Base-by-base conservation (phyloP, 64 coral and sea anemone species). In the Pachyseris speciosa region DNA sequence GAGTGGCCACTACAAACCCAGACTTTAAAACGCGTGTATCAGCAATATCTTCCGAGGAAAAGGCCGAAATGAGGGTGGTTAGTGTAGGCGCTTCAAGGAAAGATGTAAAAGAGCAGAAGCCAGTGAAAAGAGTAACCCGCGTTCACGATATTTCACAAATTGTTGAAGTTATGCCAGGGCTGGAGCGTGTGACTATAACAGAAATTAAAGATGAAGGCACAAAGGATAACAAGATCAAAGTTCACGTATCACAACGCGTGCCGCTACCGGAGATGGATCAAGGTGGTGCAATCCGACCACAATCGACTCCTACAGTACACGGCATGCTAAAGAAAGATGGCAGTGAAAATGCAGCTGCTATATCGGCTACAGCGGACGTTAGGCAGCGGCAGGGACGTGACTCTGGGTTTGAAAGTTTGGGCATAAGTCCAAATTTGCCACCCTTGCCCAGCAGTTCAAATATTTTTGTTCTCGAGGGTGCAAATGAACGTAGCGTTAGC, bases 321-420 rank as follows among this genome's bases (percentile, higher is more conserved):
- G 50, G 12, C 22, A 20, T 12, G 15, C 27, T 30, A n/a, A 28
- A 52, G 75, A 57, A 16, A 57, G 49, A 57, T 16, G 16, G 7
- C 12, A 13, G 31, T n/a, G n/a, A n/a, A 20, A 29, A 36, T 34
- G 26, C 25, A 57, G 49, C 47, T 49, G 17, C 9, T 28, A 22
- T 55, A 53, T 34, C 74, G 30, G 1, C 75, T 37, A 60, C 30
- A 37, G 12, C 7, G 8, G 75, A 58, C 5, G 27, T 37, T 16
- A 52, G 4, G 10, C 44, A 24, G 47, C 49, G 48, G 31, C 75
- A 59, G 34, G 75, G 19, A 20, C 49, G 75, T 20, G 75, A 80
- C 29, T 80, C 49, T 59, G 75, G 75, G 16, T 80, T 24, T 38
- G 50, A 31, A 57, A 80, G 75, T 47, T 57, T 80, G 50, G 75